Conservation (phyloP, 2,888 invertebrate genomes). For the Drosophila sordidula region DNA sequence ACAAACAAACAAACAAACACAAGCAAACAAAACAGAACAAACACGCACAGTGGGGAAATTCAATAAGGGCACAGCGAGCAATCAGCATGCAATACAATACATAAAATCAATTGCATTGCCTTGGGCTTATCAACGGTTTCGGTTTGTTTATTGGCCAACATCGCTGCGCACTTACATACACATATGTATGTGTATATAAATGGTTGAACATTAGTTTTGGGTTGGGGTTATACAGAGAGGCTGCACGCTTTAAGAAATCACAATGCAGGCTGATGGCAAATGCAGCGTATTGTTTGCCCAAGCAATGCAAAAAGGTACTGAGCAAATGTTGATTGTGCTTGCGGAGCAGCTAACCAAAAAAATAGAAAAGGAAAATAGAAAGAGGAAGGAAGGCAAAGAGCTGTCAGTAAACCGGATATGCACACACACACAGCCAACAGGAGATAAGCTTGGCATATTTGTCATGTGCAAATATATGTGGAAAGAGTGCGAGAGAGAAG, state of each 20-base stretch:
- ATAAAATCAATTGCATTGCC: slow-evolving; percentile 79
- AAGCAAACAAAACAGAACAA: slow-evolving; percentile 37
- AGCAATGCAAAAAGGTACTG: slow-evolving; percentile 69
- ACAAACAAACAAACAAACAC: slow-evolving; percentile 30
- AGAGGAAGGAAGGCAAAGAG: slow-evolving; percentile 36
- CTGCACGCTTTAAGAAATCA: slow-evolving; percentile 51
- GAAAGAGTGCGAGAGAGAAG: neutral
- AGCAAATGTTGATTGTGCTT: slow-evolving; percentile 77
- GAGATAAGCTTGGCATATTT: slow-evolving; percentile 63
- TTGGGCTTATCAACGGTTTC: slow-evolving; percentile 75
- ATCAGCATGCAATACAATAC: slow-evolving; percentile 70
- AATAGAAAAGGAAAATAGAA: neutral
- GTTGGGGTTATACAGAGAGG: neutral
- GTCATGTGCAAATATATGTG: slow-evolving; percentile 68
- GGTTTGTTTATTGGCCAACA: slow-evolving; percentile 74
- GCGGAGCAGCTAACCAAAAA: slow-evolving; percentile 47
- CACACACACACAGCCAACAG: slow-evolving; percentile 31
- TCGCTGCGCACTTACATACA: slow-evolving; percentile 1
- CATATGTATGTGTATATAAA: neutral
- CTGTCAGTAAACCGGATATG: slow-evolving; percentile 60
- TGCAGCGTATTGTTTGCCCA: slow-evolving; percentile 71
- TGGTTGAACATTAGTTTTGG: neutral
- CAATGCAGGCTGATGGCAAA: slow-evolving; percentile 49
- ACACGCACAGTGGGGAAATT: slow-evolving; percentile 38
- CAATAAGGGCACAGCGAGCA: slow-evolving; percentile 60